Conservation (phyloP, 2,888 invertebrate genomes). For the Platynereis dumerilii region DNA sequence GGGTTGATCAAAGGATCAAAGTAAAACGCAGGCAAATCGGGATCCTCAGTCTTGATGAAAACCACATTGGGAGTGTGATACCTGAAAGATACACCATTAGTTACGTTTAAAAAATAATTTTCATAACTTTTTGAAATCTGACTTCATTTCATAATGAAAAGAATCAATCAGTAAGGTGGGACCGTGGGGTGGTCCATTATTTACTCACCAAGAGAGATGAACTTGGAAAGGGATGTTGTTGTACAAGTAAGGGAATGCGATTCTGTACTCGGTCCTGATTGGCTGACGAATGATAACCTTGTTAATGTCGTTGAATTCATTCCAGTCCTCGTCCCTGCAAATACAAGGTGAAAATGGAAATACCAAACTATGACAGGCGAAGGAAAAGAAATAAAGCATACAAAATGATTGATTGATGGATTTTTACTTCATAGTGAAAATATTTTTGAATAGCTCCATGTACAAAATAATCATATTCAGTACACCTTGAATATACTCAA, state of each 20-base stretch:
- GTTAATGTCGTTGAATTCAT: constrained; percentile 99
- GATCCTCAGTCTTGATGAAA: constrained; percentile 99
- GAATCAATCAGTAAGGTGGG: too few species aligned
- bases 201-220: constrained; percentile 93
- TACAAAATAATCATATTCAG: too few species aligned
- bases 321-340: constrained; percentile 97
- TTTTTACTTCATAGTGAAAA: too few species aligned
- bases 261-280: constrained; percentile 97
- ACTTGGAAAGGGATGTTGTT: constrained; percentile 99
- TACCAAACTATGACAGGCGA: too few species aligned
- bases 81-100: constrained; percentile 75
- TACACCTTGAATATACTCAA: too few species aligned
- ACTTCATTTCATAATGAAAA: too few species aligned
- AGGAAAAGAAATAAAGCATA: too few species aligned
- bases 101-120: too few species aligned
- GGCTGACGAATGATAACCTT: constrained; percentile 99
- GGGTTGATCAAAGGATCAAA: constrained; percentile 99
- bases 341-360: constrained; percentile 7
- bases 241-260: constrained; percentile 98
- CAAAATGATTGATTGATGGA: too few species aligned
- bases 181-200: too few species aligned
- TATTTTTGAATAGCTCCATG: too few species aligned
- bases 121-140: too few species aligned
- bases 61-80: constrained; percentile 99
- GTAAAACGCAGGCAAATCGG: constrained; percentile 98